phyloP scores from a whole-genome alignment of 2,797 vertebrate genomes.

The Notolabrus celidotus region DNA sequence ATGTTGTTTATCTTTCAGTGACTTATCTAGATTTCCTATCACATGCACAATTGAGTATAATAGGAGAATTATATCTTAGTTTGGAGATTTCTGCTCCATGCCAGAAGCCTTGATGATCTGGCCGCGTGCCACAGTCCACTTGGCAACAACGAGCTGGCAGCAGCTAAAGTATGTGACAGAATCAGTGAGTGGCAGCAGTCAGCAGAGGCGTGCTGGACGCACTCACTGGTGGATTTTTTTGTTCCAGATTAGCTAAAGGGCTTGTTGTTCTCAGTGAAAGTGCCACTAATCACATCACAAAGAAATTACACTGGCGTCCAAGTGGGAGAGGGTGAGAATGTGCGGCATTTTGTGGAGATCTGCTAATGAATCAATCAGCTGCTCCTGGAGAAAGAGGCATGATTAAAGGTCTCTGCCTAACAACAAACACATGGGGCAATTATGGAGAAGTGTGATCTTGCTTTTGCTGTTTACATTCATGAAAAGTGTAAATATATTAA shows the following conservation, averaged over 20 bases:
- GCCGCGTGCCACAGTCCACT: conserved; percentile 60
- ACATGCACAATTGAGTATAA: conserved; percentile 30
- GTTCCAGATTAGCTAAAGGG: conserved; percentile 38
- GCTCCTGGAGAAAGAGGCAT: conserved; percentile 22
- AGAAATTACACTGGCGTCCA: conserved; percentile 4
- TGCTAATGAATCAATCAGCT: conserved; percentile 38
- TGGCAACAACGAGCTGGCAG: conserved; percentile 58
- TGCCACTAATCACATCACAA: conserved; percentile 41
- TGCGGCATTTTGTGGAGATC: conserved; percentile 5
- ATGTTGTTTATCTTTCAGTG: conserved; percentile 10
- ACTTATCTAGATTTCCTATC: conserved; percentile 24
- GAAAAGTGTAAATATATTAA: too few relatives aligned
- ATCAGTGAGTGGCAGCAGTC: conserved; percentile 50
- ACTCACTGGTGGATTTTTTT: conserved; percentile 21
- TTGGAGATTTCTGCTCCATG: conserved; percentile 18
- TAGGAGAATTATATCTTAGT: conserved; percentile 34
- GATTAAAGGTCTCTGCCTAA: conserved; percentile 14
- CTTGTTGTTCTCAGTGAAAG: conserved; percentile 18
- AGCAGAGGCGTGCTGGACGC: conserved; percentile 21
- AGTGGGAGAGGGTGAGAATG: neutral
- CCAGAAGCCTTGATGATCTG: conserved; percentile 53
- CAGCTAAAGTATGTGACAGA: conserved; percentile 49
- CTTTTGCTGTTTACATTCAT: neutral
- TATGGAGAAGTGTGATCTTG: conserved; percentile 1
- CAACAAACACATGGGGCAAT: neutral